phyloP scores from a whole-genome alignment of 2,888 invertebrate species.

The Selenia dentaria region DNA sequence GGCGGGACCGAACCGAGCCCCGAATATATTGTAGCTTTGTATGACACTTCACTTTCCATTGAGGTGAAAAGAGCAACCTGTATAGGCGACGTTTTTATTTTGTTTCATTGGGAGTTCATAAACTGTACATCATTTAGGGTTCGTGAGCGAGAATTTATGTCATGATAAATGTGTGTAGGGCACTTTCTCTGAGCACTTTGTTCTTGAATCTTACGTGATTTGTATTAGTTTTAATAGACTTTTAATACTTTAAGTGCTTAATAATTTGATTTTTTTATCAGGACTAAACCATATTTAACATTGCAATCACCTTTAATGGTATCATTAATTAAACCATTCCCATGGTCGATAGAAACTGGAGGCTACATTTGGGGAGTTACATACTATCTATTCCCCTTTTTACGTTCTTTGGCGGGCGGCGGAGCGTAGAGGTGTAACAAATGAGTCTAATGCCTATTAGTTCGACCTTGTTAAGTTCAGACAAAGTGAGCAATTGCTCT shows the following conservation, averaged over 20 bases:
- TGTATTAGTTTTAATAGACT: conserved; percentile 25
- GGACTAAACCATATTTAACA: no score
- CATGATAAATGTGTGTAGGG: conserved; percentile 2
- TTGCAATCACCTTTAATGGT: no score
- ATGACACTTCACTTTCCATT: conserved; percentile 78
- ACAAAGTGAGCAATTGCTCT: conserved; percentile 66
- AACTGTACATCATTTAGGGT: conserved; percentile 26
- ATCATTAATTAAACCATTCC: conserved; percentile 30
- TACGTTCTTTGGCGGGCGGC: conserved; percentile 67
- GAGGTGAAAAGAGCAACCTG: conserved; percentile 69
- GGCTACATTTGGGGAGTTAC: conserved; percentile 55
- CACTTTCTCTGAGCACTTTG: background rate
- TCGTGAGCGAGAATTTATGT: conserved; percentile 10
- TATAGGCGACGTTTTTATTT: conserved; percentile 44
- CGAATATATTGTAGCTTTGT: conserved; percentile 79
- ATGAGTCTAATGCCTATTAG: conserved; percentile 77
- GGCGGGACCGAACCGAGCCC: conserved; percentile 65
- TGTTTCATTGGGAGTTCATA: conserved; percentile 35
- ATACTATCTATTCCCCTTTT: conserved; percentile 60
- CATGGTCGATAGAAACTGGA: conserved; percentile 37
- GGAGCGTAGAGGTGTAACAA: conserved; percentile 75
- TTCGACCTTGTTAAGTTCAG: conserved; percentile 77
- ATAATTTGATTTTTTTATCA: no score
- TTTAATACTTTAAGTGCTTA: no score
- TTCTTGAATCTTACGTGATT: conserved; percentile 11